Conservation (phyloP, 1,140 invertebrate species). For the Eriocheir sinensis region DNA sequence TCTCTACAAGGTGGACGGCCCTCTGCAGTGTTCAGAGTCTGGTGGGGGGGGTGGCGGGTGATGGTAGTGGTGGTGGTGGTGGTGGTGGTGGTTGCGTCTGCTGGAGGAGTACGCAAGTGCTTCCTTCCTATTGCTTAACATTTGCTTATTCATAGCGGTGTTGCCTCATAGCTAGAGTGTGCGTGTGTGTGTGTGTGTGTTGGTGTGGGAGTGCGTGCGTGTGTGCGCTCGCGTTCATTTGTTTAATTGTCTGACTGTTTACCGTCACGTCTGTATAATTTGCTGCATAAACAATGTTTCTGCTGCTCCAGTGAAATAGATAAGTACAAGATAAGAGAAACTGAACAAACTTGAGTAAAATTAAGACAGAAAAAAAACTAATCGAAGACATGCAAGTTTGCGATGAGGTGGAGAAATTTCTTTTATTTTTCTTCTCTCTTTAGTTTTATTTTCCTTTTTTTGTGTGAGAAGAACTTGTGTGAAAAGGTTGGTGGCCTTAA, state of each 20-base stretch:
- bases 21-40: no score
- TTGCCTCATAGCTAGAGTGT: neutral
- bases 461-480: neutral
- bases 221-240: neutral
- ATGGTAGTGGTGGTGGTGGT: neutral
- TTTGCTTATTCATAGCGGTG: constrained; percentile 2
- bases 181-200: neutral
- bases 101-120: neutral
- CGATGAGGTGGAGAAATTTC: no score
- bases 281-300: no score
- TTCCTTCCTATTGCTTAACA: constrained; percentile 23
- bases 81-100: neutral
- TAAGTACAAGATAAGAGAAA: no score
- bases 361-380: no score
- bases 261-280: no score
- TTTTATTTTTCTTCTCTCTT: no score
- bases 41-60: neutral
- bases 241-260: neutral
- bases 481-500: neutral
- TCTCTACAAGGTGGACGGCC: no score
- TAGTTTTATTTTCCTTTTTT: no score
- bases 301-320: no score
- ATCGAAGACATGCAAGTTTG: no score
- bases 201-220: neutral
- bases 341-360: no score